Base-by-base conservation (phyloP, 2,888 invertebrate species). In the Alviniconcha strummeri region DNA sequence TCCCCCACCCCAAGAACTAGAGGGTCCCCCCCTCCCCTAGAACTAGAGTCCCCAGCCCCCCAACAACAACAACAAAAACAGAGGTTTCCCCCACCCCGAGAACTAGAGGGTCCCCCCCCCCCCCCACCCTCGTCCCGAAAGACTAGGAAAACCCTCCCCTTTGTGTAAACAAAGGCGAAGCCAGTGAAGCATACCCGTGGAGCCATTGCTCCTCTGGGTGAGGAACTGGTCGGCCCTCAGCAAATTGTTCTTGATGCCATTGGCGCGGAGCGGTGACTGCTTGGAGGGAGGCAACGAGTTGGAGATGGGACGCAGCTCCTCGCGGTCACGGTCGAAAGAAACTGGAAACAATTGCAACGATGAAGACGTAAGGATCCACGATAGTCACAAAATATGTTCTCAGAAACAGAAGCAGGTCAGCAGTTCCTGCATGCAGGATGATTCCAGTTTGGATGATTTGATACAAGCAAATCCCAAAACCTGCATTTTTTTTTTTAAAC, bases 201-300 rank as follows among this genome's bases (percentile, higher is more conserved):
- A 72, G n/a, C 56, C 56, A 77, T 69, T 84, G 60, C 19, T 84
- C 55, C 82, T 67, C 19, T 77, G 77, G 7, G 36, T 55, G 13
- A 82, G 56, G 77, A 69, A 77, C 57, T 76, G 77, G 36, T 82
- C 82, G 7, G 64, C 77, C 19, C 82, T 64, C 36, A 82, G 71
- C 75, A 77, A 19, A 36, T 82, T 82, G 69, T 82, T 82, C 71
- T 82, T 82, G 75, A 82, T 69, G 56, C 82, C 82, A 36, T 82
- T 82, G 69, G 82, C 67, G 5, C 82, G 82, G 17, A 82, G 67
- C 11, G 82, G 82, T 19, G 67, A 69, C 77, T 82, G 82, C 15
- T 82, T 82, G 75, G 64, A 11, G 11, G 69, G n/a, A 7, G 67
- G 64, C 36, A 82, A 17, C 6, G 82, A 19, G 69, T 57, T 77